These are phyloP conservation scores for Drosophila neutralis DNA, from an alignment of 2,888 invertebrate genomes.

Conservation along the genomic window DNA sequence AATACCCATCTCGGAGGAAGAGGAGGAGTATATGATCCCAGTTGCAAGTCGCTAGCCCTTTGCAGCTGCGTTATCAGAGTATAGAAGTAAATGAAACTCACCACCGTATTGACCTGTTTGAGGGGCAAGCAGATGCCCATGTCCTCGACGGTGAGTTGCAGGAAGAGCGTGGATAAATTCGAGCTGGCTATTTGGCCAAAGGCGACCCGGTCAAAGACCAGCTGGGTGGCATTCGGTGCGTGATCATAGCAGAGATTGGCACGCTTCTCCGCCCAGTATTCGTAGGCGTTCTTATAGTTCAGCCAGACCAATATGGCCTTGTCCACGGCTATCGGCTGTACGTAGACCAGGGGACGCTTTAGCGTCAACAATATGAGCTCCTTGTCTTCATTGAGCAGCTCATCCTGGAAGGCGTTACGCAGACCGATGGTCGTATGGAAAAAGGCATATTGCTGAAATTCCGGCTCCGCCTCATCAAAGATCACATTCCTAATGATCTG, in stretches of 20 bases:
- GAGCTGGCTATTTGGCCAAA: conserved; percentile 92
- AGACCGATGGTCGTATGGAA: conserved; percentile 97
- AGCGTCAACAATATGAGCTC: conserved; percentile 95
- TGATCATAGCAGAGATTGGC: conserved; percentile 96
- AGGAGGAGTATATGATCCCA: too few relatives aligned
- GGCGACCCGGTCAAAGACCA: conserved; percentile 90
- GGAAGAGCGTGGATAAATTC: conserved; percentile 94
- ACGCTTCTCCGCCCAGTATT: conserved; percentile 99
- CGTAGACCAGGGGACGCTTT: conserved; percentile 96
- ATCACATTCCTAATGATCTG: conserved; percentile 96
- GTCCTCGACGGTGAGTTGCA: conserved; percentile 97
- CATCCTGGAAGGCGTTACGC: conserved; percentile 94
- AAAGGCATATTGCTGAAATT: conserved; percentile 98
- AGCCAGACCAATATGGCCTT: conserved; percentile 99
- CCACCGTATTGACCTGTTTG: conserved; percentile 91
- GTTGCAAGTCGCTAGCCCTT: background rate
- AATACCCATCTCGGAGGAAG: background rate
- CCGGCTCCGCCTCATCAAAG: conserved; percentile 98
- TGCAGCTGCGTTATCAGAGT: background rate
- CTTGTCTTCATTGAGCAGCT: conserved; percentile 94
- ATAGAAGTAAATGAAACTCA: conserved; percentile 7
- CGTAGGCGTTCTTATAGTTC: conserved; percentile 99
- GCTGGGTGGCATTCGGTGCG: conserved; percentile 83
- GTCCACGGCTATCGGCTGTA: conserved; percentile 98
- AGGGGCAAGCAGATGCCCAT: conserved; percentile 98